These are phyloP conservation scores for Matsumyia berberina DNA, from an alignment of 2,888 invertebrate genomes.

Conservation along the genomic window DNA sequence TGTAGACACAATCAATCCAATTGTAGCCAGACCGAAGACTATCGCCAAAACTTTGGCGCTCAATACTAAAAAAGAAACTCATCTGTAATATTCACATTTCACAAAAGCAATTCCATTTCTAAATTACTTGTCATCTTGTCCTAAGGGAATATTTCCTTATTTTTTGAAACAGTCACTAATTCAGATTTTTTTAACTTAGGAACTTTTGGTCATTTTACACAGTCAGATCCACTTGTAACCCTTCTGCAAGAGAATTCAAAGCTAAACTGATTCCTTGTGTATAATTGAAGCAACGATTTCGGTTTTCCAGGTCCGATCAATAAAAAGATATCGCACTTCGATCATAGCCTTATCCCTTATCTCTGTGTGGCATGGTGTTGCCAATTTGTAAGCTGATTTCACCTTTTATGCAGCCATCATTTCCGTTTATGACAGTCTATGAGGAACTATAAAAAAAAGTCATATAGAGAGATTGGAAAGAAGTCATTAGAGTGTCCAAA, in stretches of 20 bases:
- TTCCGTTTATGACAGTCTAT: slow-evolving; percentile 36
- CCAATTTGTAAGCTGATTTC: slow-evolving; percentile 28
- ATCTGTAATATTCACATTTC: not conserved
- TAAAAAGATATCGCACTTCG: slow-evolving; percentile 54
- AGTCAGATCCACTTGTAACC: slow-evolving; percentile 28
- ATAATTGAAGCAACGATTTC: slow-evolving; percentile 36
- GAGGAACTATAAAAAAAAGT: slow-evolving; percentile 14
- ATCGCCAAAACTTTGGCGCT: slow-evolving; percentile 81
- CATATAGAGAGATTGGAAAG: not conserved
- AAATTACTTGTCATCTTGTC: slow-evolving; percentile 51
- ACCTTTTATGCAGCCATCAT: slow-evolving; percentile 13
- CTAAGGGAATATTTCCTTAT: not conserved
- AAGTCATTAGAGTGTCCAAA: slow-evolving; percentile 10
- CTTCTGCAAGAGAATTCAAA: slow-evolving; percentile 30
- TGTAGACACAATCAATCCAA: slow-evolving; percentile 85
- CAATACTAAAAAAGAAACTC: slow-evolving; percentile 77
- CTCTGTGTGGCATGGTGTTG: not conserved
- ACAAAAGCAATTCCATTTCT: not conserved
- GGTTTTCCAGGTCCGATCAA: slow-evolving; percentile 84
- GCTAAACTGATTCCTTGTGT: slow-evolving; percentile 28
- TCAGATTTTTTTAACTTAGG: not conserved
- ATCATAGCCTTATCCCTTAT: slow-evolving; percentile 57
- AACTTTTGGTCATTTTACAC: slow-evolving; percentile 49
- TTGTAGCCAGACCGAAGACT: slow-evolving; percentile 80
- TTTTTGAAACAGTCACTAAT: not conserved